phyloP scores from a whole-genome alignment of 2,888 invertebrate species.

The Petrolisthes cinctipes region DNA sequence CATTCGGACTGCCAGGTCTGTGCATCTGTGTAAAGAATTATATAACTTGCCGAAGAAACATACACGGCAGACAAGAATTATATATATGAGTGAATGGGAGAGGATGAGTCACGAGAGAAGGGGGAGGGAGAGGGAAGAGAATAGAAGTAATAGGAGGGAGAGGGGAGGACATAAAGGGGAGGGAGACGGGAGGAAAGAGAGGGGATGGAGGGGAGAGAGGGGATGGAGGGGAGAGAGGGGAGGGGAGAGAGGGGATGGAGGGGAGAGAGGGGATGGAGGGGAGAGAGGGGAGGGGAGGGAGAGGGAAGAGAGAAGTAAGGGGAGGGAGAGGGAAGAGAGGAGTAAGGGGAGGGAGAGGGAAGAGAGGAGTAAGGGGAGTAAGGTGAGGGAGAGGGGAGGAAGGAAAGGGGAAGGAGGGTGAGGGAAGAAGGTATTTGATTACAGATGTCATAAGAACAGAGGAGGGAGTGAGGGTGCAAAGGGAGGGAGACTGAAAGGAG shows the following conservation, averaged over 20 bases:
- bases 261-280: background rate
- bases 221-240: background rate
- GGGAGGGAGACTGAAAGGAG: background rate
- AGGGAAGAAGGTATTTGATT: background rate
- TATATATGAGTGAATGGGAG: background rate
- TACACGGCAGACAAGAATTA: too few species aligned
- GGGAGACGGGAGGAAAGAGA: background rate
- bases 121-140: constrained; percentile 5
- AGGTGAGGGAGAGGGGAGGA: background rate
- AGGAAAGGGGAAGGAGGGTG: constrained; percentile 2
- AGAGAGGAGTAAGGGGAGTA: background rate
- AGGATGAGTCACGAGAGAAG: constrained; percentile 1
- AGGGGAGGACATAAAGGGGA: background rate
- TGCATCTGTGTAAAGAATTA: too few species aligned
- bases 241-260: background rate
- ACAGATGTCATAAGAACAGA: background rate
- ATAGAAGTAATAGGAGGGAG: background rate
- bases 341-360: background rate
- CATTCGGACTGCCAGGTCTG: too few species aligned
- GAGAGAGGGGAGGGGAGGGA: constrained; percentile 3
- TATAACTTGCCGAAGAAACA: too few species aligned
- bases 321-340: background rate
- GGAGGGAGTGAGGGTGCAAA: too few species aligned
- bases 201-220: background rate
- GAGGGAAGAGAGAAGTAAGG: background rate